Base-by-base conservation (phyloP, 2,888 invertebrate species). In the Melanotus villosus region DNA sequence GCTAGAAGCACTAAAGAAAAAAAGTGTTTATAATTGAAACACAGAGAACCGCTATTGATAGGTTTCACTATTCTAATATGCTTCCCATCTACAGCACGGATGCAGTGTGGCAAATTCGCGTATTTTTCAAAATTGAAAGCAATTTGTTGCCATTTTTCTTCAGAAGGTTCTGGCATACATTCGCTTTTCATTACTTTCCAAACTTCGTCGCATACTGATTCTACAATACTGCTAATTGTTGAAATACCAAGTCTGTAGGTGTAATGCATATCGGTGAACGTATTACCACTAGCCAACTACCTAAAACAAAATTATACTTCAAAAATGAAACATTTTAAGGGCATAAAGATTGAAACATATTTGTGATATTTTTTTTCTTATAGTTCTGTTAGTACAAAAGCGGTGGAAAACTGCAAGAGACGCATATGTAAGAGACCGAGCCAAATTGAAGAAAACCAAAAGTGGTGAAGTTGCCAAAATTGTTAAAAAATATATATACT, bases 21-120 rank as follows among this genome's bases (percentile, higher is more conserved):
- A 41, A 5, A 14, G 2, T 41, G 0, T 43, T 58, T 58, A 19
- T 41, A 58, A 10, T 38, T 38, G 19, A 38, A 58, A 43, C 23
- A 43, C 1, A 1, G 1, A 7, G 41, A 41, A 1, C 43, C 58
- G 9, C 58, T 21, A 1, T 36, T 38, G 1, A 18, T 12, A n/a
- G 58, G 58, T 36, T 21, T 26, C 1, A 21, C n/a, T 10, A 36
- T 19, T 41, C 21, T 9, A 6, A 58, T 38, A 43, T 58, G 58
- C n/a, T 58, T 58, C n/a, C 58, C 58, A 38, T 58, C 58, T 1
- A 58, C 1, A 2, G 58, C 38, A 10, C 58, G 43, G 10, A 16
- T 2, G 19, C 57, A 57, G 16, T 21, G 9, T 1, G 57, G 38
- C 6, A 34, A 57, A 18, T 57, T 57, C 7, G 52, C 26, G 9